Base-by-base conservation (phyloP, 1,140 invertebrate genomes). In the Mactra quadrangularis region DNA sequence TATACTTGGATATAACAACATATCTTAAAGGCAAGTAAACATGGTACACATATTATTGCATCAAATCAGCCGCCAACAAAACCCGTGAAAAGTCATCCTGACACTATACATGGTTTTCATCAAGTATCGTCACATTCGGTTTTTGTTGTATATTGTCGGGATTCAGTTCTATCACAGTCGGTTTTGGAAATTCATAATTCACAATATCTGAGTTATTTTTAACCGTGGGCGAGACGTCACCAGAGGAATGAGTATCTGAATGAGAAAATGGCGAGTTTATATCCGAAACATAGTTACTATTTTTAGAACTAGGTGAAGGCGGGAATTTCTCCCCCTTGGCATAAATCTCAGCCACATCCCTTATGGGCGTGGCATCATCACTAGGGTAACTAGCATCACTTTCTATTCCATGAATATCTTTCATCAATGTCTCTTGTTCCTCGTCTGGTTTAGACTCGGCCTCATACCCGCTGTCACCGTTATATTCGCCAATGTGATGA, bases 381-480 rank as follows among this genome's bases (percentile, higher is more conserved):
- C 55, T 62, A 33, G 47, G 53, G 45, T 33, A 62, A 50, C 45
- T 47, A 35, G 52, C 72, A 60, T 62, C 57, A 60, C 57, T 59
- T 64, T 57, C 53, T 41, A 41, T 68, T 38, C 76, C 62, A 41
- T 53, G 76, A 53, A 57, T 66, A 31, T 68, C 76, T 60, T 53
- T 78, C 62, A 78, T 68, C 7, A 78, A 50, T 0, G 76, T 64
- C 33, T 89, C 88, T n/a, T 89, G 86, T 11, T 85, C 87, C 53
- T 85, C 77, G 60, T 89, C 88, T 11, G 86, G 88, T n/a, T 86
- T 83, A n/a, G 88, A 89, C 72, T 88, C 87, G 15, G 88, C 88
- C 60, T 89, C 88, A 72, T 89, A 89, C 4, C 88, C 88, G 52
- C 87, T 88, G 79, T 89, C 88, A 0, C 88, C 88, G 66, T 89